phyloP scores from a whole-genome alignment of 2,113 vertebrate genomes.

The Silurus glanis region DNA sequence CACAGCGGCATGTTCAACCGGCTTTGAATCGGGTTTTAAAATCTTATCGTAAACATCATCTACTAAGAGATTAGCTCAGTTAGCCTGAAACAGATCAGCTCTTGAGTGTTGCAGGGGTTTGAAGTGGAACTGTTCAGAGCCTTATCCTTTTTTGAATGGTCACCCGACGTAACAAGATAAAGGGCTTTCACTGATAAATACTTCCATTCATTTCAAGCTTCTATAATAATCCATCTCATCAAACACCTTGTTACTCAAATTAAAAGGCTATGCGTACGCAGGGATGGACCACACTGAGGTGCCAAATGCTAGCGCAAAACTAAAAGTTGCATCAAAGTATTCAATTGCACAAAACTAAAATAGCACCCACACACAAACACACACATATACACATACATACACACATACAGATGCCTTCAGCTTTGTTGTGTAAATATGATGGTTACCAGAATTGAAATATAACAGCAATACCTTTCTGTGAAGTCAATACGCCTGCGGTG shows the following conservation, averaged over 20 bases:
- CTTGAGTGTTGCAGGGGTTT: not conserved
- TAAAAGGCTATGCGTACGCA: not conserved
- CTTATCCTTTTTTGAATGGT: not conserved
- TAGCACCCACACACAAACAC: not conserved
- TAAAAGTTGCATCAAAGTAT: not conserved
- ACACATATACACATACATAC: no score
- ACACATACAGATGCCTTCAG: not conserved
- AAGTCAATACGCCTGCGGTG: conserved; percentile 65
- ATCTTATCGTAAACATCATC: conserved; percentile 40
- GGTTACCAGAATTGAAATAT: conserved; percentile 54
- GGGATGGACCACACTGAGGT: not conserved
- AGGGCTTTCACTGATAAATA: conserved; percentile 22
- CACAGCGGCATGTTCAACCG: conserved; percentile 6
- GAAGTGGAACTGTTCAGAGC: conserved; percentile 15
- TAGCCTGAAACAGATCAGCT: conserved; percentile 19
- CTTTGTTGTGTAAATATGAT: conserved; percentile 61
- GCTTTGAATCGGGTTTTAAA: conserved; percentile 36
- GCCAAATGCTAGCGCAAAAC: not conserved
- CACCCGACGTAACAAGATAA: conserved; percentile 21
- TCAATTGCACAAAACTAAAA: not conserved
- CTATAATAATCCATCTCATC: conserved; percentile 24
- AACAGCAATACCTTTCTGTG: conserved; percentile 69
- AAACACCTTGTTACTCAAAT: conserved; percentile 25
- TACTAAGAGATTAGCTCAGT: conserved; percentile 31
- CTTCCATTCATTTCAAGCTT: not conserved